phyloP scores from a whole-genome alignment of 2,113 vertebrate species.

The Dunckerocampus dactyliophorus region DNA sequence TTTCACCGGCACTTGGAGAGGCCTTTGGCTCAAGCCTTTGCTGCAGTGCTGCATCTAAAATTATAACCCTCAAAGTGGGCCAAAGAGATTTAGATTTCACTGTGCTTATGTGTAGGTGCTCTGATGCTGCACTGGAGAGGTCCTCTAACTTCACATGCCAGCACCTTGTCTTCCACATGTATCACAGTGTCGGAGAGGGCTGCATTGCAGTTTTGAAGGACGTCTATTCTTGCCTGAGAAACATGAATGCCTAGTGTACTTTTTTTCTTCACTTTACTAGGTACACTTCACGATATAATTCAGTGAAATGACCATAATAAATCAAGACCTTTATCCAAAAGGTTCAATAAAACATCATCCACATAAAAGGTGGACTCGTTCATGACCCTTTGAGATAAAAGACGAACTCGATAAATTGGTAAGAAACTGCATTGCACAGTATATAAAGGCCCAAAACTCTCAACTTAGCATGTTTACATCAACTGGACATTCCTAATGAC shows the following conservation, averaged over 20 bases:
- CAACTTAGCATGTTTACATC: neutral
- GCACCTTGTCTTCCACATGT: neutral
- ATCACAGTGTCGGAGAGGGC: neutral
- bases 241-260: conserved; percentile 11
- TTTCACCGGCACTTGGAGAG: conserved; percentile 49
- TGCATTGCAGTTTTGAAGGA: conserved; percentile 6
- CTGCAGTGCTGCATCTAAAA: conserved; percentile 61
- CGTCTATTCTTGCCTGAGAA: conserved; percentile 28
- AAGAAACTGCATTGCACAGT: neutral
- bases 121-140: conserved; percentile 27
- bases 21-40: conserved; percentile 53
- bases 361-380: neutral
- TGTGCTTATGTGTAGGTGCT: conserved; percentile 45
- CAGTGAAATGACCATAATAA: neutral
- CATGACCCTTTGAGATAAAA: neutral
- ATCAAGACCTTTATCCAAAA: neutral
- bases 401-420: neutral
- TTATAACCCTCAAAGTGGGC: conserved; percentile 57
- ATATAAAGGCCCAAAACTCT: neutral
- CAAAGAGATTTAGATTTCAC: conserved; percentile 52
- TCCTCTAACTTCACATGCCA: conserved; percentile 4
- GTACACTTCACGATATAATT: neutral
- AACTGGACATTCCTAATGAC: neutral
- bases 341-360: conserved; percentile 3
- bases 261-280: neutral